Percentiles rank a stretch among this genome's conserved stretches.
Evolutionary conservation across 35 echinoderm and acorn worm species (phyloP).

Genomic region (Amphiura filiformis): DNA sequence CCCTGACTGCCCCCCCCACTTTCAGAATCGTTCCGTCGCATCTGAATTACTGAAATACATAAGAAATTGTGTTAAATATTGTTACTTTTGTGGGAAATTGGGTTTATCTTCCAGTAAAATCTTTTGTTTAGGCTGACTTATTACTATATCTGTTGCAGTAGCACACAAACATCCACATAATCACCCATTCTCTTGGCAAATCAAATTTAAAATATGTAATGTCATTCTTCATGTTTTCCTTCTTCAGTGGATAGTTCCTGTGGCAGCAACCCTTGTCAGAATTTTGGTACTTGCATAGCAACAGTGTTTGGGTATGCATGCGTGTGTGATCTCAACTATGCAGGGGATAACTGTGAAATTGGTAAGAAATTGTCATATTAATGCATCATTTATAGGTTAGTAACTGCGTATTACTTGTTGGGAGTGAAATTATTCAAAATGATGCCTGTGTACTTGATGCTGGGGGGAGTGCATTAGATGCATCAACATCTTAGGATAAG

Average conservation of each 20-base stretch:
- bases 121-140: background rate
- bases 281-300: background rate
- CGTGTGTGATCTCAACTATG: background rate
- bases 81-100: no score
- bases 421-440: background rate
- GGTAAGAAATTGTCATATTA: no score
- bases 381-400: no score
- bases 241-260: background rate
- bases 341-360: background rate
- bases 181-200: background rate
- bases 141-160: background rate
- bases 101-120: background rate
- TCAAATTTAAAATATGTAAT: background rate
- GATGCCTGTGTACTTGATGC: background rate
- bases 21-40: background rate
- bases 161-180: background rate
- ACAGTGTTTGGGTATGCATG: background rate
- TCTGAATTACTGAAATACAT: background rate
- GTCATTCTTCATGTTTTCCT: background rate
- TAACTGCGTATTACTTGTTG: no score
- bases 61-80: background rate
- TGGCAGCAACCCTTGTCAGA: background rate
- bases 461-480: no score
- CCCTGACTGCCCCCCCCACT: no score
- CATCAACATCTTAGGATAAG: background rate